Evolutionary conservation across 1,140 invertebrate species (phyloP), one percentile per base, ranked within the genome.

Genomic region (Trichogramma pretiosum): DNA sequence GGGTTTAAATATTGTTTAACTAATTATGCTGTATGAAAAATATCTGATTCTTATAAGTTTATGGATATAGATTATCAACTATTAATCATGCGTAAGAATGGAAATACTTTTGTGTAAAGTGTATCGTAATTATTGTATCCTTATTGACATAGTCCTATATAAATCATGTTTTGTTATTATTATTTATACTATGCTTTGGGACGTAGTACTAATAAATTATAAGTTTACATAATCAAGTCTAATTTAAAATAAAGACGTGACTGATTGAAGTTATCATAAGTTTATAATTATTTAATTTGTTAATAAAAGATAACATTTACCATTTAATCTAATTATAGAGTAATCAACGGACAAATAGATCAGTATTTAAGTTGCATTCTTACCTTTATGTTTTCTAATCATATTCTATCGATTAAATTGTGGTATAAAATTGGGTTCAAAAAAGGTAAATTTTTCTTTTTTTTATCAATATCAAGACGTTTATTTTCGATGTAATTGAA

Each of bases 131-230:
- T 50, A 46, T 18, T 19, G 32, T 43, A n/a, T 45, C 22, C 24
- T 22, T n/a, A n/a, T n/a, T n/a, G n/a, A n/a, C 18, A 37, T 44
- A 49, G 34, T 49, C n/a, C 23, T 40, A 43, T 17, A 7, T n/a
- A 50, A 38, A 39, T 44, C 40, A n/a, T n/a, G n/a, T n/a, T 45
- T 50, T 22, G 24, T 40, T 9, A n/a, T n/a, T 38, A 49, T 43
- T 49, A 49, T 49, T 49, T 44, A 49, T 44, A 35, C 48, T 50
- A 50, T 40, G 30, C 48, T 50, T 50, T 50, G 42, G 48, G 42
- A 45, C 36, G 28, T 34, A 45, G 37, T 45, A 50, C 42, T 50
- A 50, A 50, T 50, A 37, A 26, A 44, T 34, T 50, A 42, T 45
- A 44, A 49, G 34, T 44, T 49, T 28, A n/a, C 14, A 49, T 49